Conservation (phyloP, 2,113 vertebrate species). For the Paratilapia polleni region DNA sequence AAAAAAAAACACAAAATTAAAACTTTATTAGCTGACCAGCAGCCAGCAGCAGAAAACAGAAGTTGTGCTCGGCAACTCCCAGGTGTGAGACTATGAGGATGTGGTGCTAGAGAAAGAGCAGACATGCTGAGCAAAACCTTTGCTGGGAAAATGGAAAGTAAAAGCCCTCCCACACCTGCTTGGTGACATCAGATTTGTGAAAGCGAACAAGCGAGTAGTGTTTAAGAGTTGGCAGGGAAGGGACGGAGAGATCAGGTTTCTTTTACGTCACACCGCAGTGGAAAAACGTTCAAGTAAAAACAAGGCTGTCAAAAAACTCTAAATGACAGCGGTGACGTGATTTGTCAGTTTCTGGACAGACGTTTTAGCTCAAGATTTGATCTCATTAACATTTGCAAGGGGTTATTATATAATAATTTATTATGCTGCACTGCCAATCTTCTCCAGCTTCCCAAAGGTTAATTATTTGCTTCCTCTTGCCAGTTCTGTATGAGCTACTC, state of each 20-base stretch:
- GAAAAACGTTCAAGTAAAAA: constrained; percentile 4
- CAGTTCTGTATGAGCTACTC: background rate
- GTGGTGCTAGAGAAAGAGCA: constrained; percentile 2
- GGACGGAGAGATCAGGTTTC: background rate
- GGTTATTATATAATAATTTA: constrained; percentile 3
- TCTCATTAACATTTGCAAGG: constrained; percentile 40
- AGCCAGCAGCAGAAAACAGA: background rate
- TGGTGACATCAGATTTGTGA: constrained; percentile 6
- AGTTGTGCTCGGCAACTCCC: background rate
- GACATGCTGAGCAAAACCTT: background rate
- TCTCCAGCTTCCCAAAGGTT: constrained; percentile 41
- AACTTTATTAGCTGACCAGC: background rate
- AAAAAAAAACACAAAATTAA: background rate
- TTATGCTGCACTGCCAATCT: constrained; percentile 15
- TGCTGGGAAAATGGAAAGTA: constrained; percentile 7
- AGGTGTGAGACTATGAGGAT: background rate
- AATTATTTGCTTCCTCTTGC: constrained; percentile 20
- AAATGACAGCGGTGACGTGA: background rate
- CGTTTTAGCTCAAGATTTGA: constrained; percentile 10
- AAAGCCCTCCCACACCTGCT: constrained; percentile 9
- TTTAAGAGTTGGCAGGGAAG: background rate
- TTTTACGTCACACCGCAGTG: background rate
- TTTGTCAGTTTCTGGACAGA: background rate
- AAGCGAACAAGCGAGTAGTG: background rate
- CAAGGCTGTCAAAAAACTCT: background rate